phyloP scores from a whole-genome alignment of 2,797 vertebrate genomes.

The Chaunax sp. region DNA sequence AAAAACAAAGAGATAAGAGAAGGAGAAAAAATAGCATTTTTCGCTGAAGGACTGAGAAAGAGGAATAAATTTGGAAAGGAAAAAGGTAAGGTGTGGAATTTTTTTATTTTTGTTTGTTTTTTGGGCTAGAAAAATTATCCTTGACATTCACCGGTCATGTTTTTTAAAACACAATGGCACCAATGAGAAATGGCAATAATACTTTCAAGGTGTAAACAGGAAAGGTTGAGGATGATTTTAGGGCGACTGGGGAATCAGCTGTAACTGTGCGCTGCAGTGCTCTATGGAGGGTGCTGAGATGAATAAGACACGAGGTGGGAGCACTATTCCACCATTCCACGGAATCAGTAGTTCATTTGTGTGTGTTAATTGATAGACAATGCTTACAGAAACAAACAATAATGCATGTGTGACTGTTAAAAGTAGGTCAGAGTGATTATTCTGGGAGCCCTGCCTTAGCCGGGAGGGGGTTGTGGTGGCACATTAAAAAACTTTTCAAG shows the following conservation, averaged over 20 bases:
- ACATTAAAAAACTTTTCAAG: conserved; percentile 51
- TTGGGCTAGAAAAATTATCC: conserved; percentile 12
- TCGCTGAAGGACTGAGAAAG: conserved; percentile 24
- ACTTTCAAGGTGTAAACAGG: conserved; percentile 27
- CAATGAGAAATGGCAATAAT: conserved; percentile 28
- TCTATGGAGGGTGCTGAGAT: background rate
- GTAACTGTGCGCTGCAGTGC: conserved; percentile 1
- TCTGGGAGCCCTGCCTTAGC: conserved; percentile 12
- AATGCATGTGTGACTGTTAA: conserved; percentile 13
- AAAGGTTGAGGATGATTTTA: conserved; percentile 19
- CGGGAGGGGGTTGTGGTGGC: conserved; percentile 10
- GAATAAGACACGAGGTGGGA: conserved; percentile 30
- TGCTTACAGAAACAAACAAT: conserved; percentile 33
- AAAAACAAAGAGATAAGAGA: conserved; percentile 57
- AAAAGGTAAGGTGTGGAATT: conserved; percentile 68
- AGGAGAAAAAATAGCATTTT: conserved; percentile 28
- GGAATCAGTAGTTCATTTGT: background rate
- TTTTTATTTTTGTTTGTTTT: too few species aligned
- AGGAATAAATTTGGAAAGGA: conserved; percentile 37
- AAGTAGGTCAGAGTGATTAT: conserved; percentile 43
- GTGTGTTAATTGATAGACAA: conserved; percentile 37
- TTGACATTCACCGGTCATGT: conserved; percentile 43
- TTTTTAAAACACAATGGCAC: conserved; percentile 22
- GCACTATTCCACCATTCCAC: background rate
- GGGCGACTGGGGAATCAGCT: conserved; percentile 37